Conservation (phyloP, 37 sponge, comb jelly and placozoan species). For the Tethya wilhelma region DNA sequence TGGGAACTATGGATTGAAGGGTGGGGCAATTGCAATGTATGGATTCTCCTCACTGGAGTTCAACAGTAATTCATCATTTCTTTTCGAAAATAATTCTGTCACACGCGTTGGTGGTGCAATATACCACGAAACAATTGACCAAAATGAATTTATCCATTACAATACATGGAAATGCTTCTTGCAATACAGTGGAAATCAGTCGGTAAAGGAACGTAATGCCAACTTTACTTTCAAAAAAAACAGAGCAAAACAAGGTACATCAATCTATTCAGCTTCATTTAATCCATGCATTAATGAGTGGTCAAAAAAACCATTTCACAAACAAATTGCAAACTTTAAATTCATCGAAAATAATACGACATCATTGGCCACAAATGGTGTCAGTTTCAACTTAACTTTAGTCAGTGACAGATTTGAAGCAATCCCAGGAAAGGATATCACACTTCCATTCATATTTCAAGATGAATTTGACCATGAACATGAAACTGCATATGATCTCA, state of each 20-base stretch:
- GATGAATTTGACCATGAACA: too few relatives aligned
- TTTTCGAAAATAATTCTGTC: slow-evolving; percentile 26
- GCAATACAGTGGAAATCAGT: neutral
- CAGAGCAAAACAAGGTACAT: neutral
- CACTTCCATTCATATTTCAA: neutral
- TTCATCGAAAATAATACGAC: neutral
- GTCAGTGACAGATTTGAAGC: neutral
- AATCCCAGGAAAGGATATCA: neutral
- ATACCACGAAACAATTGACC: neutral
- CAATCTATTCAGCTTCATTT: neutral
- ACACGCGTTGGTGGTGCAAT: slow-evolving; percentile 29
- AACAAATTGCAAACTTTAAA: too few relatives aligned
- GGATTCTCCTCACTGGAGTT: slow-evolving; percentile 22
- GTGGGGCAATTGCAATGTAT: slow-evolving; percentile 49
- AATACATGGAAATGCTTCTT: neutral
- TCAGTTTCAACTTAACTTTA: neutral
- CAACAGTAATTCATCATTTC: neutral
- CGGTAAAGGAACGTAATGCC: neutral
- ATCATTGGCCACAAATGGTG: neutral
- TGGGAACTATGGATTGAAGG: slow-evolving; percentile 17
- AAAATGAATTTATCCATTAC: slow-evolving; percentile 3
- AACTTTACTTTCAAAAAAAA: slow-evolving; percentile 1
- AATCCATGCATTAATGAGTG: neutral
- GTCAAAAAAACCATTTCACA: too few relatives aligned
- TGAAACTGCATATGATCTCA: too few relatives aligned